A percentile compares a stretch with the other conserved stretches of the same genome.
These are phyloP conservation scores for Caranx melampygus DNA, from an alignment of 2,113 vertebrate genomes.

Conservation along the genomic window DNA sequence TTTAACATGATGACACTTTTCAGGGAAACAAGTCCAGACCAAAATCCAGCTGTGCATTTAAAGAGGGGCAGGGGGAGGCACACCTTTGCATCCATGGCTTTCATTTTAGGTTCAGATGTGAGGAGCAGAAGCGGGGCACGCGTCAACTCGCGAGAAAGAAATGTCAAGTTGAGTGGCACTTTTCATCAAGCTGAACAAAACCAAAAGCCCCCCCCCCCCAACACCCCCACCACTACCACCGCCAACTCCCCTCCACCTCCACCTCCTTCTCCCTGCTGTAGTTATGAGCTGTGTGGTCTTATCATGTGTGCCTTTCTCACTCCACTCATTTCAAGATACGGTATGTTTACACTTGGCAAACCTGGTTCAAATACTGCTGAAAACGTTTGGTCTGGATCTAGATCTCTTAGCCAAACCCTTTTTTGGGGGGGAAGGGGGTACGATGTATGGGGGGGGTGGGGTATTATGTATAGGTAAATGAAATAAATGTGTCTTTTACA, in stretches of 20 bases:
- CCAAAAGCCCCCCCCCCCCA: conserved; percentile 74
- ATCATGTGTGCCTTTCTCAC: conserved; percentile 88
- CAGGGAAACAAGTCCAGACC: conserved; percentile 60
- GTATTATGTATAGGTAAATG: conserved; percentile 24
- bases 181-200: conserved; percentile 82
- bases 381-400: conserved; percentile 56
- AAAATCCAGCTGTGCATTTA: conserved; percentile 50
- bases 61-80: neutral
- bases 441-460: neutral
- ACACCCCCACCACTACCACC: neutral
- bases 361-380: conserved; percentile 73
- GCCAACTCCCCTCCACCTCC: neutral
- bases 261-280: conserved; percentile 32
- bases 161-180: conserved; percentile 69
- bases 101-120: neutral
- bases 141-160: conserved; percentile 27
- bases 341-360: conserved; percentile 80
- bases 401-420: conserved; percentile 49
- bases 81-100: conserved; percentile 11
- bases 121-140: neutral
- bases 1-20: conserved; percentile 39
- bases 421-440: too few relatives aligned
- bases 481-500: conserved; percentile 56
- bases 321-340: conserved; percentile 78
- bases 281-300: conserved; percentile 81